These are phyloP conservation scores for Pseudochirops cupreus DNA, from an alignment of 2,797 vertebrate genomes.

Conservation along the genomic window DNA sequence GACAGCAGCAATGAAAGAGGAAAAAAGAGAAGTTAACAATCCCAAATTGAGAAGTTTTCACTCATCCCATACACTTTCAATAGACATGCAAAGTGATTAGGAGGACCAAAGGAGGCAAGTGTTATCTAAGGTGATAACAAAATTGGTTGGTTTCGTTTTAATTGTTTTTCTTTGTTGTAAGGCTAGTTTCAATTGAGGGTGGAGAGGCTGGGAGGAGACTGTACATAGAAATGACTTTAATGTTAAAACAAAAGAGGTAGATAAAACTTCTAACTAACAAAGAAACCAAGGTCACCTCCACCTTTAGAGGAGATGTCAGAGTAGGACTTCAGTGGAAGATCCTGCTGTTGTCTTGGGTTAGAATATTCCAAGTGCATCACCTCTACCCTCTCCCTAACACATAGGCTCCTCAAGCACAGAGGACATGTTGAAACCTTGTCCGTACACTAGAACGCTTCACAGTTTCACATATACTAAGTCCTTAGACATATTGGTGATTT, in stretches of 20 bases:
- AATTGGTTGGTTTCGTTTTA: neutral
- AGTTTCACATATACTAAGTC: neutral
- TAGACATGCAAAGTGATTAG: neutral
- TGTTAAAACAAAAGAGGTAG: neutral
- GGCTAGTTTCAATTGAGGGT: neutral
- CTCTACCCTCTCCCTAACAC: neutral
- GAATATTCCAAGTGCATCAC: neutral
- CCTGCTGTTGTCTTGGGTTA: neutral
- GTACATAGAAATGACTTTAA: neutral
- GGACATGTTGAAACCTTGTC: neutral
- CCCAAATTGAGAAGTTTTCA: no score
- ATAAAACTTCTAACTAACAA: neutral
- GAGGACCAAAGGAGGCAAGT: conserved; percentile 15
- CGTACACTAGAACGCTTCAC: neutral
- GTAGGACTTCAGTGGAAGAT: neutral
- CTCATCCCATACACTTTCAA: neutral
- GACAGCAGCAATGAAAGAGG: no score
- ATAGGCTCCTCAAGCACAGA: neutral
- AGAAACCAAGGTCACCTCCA: neutral
- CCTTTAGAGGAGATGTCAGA: neutral
- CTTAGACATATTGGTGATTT: neutral
- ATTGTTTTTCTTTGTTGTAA: neutral
- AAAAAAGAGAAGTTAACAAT: no score
- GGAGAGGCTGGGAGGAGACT: neutral
- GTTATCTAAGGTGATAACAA: neutral